Conservation (phyloP, 2,113 vertebrate species). For the Ceuthmochares aereus region DNA sequence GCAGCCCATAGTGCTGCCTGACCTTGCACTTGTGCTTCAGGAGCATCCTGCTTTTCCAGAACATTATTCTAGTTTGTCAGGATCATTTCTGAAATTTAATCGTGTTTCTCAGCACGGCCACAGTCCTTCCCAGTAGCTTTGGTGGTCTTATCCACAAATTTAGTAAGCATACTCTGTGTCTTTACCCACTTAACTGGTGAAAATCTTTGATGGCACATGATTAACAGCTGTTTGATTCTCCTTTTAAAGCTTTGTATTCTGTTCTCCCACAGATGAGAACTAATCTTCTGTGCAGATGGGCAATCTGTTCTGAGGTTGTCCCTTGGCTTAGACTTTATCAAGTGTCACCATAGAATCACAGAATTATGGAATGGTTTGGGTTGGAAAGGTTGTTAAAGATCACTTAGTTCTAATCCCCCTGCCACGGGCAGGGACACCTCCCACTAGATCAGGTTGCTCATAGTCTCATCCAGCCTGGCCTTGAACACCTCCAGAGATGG, state of each 20-base stretch:
- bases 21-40: not conserved
- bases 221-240: fast-evolving
- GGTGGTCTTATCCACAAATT: not conserved
- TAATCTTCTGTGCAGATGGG: fast-evolving
- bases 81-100: not conserved
- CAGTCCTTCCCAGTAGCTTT: not conserved
- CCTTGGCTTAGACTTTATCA: not conserved
- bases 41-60: not conserved
- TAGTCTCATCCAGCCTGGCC: no score
- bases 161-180: fast-evolving
- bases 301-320: not conserved
- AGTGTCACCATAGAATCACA: fast-evolving
- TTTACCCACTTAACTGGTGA: not conserved
- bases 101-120: not conserved
- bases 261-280: not conserved
- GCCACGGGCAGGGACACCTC: no score
- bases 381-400: no score
- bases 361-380: no score
- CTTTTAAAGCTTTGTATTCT: fast-evolving
- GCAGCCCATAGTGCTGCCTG: not conserved
- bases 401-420: no score
- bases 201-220: not conserved
- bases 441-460: no score
- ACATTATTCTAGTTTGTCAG: not conserved
- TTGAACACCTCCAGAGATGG: no score